A percentile compares a stretch with the other conserved stretches of the same genome.
Conservation (phyloP, 2,113 vertebrate genomes). For the Ptyas mucosa region DNA sequence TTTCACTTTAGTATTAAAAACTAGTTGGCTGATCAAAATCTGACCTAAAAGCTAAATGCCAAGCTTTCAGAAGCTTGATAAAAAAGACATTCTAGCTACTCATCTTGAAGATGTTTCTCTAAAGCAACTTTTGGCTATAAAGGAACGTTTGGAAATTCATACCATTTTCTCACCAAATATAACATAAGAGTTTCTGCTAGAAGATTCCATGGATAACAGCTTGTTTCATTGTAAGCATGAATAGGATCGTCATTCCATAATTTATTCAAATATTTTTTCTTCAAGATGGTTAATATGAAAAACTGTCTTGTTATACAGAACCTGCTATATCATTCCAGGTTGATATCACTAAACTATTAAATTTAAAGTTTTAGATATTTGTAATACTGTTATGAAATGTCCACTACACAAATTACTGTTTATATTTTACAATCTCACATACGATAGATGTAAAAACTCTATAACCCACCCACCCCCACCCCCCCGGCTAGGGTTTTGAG, state of each 20-base stretch:
- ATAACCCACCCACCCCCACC: accelerated
- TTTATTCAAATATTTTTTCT: neutral
- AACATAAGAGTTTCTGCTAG: neutral
- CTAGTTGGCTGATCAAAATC: neutral
- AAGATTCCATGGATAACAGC: neutral
- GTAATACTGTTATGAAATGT: neutral
- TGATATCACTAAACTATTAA: neutral
- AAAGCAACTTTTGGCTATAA: neutral
- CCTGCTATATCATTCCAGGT: neutral
- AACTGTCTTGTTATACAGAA: neutral
- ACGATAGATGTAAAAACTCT: neutral
- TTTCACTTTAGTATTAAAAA: neutral
- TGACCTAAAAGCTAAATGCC: neutral
- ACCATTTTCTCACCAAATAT: neutral
- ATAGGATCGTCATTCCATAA: neutral
- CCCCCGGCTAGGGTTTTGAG: neutral
- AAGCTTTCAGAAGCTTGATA: neutral
- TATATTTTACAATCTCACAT: neutral
- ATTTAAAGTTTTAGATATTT: neutral
- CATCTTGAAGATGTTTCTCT: neutral
- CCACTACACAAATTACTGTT: neutral
- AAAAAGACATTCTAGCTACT: neutral
- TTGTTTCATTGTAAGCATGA: neutral
- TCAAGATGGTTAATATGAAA: neutral
- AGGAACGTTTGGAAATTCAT: neutral